Percentiles rank a stretch among this genome's conserved stretches.
These are phyloP conservation scores for Ophion ellenae DNA, from an alignment of 2,888 invertebrate species.

Conservation along the genomic window DNA sequence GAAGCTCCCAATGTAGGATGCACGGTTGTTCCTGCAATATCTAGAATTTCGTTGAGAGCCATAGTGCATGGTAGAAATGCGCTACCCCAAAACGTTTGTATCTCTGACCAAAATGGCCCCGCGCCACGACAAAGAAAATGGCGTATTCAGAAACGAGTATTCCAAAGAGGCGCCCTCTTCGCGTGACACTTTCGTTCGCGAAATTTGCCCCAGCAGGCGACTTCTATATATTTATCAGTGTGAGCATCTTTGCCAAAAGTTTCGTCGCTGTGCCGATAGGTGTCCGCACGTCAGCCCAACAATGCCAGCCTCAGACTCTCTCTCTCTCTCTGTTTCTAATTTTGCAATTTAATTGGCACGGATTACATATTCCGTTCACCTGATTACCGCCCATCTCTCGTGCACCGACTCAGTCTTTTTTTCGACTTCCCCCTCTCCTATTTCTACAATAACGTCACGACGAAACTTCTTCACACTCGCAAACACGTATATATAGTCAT, in stretches of 20 bases:
- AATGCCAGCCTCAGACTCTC: neutral
- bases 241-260: constrained; percentile 38
- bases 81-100: neutral
- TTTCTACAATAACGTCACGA: neutral
- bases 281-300: neutral
- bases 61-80: too few relatives aligned
- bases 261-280: constrained; percentile 6
- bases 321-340: constrained; percentile 13
- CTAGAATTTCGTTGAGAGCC: neutral
- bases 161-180: neutral
- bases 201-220: neutral
- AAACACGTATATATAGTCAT: constrained; percentile 21
- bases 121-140: neutral
- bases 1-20: too few relatives aligned
- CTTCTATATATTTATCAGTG: neutral
- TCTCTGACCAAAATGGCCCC: neutral
- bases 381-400: neutral
- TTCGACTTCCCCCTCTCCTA: neutral
- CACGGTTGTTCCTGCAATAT: neutral
- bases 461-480: neutral
- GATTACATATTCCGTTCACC: constrained; percentile 9
- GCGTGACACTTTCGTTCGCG: neutral
- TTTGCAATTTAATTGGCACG: constrained; percentile 52
- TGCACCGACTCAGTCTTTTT: neutral
- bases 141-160: neutral